Base-by-base conservation (phyloP, 2,888 invertebrate genomes). In the Parascotia fuliginaria region DNA sequence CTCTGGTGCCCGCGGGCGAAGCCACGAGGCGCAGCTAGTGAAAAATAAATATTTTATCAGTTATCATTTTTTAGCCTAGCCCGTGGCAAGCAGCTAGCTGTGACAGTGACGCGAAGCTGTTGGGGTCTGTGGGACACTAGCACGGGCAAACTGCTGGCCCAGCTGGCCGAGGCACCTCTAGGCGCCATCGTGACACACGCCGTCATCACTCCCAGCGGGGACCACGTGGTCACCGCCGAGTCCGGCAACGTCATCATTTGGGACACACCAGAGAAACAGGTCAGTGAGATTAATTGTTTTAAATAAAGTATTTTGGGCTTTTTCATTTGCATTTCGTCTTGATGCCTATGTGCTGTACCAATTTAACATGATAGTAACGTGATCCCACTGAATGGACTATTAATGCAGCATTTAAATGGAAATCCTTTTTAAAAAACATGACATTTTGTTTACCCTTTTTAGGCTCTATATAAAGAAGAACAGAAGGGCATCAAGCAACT, bases 171-270 rank as follows among this genome's bases (percentile, higher is more conserved):
- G 68, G 97, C 97, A 60, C 97, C 98, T 0, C 91, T 98, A 1
- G 98, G 98, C 0, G 98, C 98, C 5, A 98, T 98, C 64, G 97
- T 99, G 0, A 98, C 98, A 0, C 97, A 98, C 62, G 98, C 98
- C 0, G 94, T 95, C 38, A 96, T 98, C 39, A 98, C 98, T 0
- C 95, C 96, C 0, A 95, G 95, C 73, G 98, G 97, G 16, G 95
- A 95, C 43, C 94, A 96, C 69, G 97, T 98, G 0, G 94, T 98
- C 9, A 97, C 98, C 0, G 96, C 97, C 0, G 99, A 99, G 79
- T 98, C 98, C 0, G 98, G 98, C 0, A 96, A 97, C 77, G 94
- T 98, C 27, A 89, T 98, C 0, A 94, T 98, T 54, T 98, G 98
- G 98, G 96, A 97, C 73, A 82, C 82, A 2, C 68, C 77, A 3